These are phyloP conservation scores for Drosophila grimshawi DNA, from an alignment of 1,140 invertebrate genomes.

Conservation along the genomic window DNA sequence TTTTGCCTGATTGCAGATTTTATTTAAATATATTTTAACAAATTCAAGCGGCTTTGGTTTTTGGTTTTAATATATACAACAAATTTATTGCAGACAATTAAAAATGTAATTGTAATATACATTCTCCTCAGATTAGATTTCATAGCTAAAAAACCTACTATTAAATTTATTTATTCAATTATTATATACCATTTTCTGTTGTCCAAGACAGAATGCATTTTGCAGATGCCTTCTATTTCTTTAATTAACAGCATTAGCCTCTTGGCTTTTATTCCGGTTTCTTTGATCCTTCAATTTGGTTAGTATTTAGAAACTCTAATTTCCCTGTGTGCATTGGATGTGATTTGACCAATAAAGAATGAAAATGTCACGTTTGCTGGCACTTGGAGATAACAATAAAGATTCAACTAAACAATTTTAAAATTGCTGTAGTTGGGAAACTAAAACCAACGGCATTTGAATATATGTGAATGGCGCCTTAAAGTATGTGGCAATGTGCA, in stretches of 20 bases:
- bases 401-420: constrained; percentile 33
- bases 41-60: neutral
- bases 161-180: neutral
- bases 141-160: too few species aligned
- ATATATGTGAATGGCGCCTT: constrained; percentile 27
- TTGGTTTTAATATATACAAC: too few species aligned
- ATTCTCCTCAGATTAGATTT: too few species aligned
- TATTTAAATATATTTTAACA: neutral
- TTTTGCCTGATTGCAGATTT: neutral
- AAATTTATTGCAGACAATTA: too few species aligned
- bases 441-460: constrained; percentile 45
- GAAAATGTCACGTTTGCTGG: constrained; percentile 53
- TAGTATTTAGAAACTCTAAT: neutral
- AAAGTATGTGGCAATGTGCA: constrained; percentile 39
- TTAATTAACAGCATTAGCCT: neutral
- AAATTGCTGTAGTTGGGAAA: constrained; percentile 2
- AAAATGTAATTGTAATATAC: too few species aligned
- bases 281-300: neutral
- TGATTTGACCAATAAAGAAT: constrained; percentile 44
- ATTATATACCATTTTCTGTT: too few species aligned
- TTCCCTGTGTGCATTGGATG: neutral
- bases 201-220: neutral
- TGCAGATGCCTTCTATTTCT: neutral
- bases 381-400: constrained; percentile 49
- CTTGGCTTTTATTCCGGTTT: neutral